Conservation (phyloP, 1,140 invertebrate species). For the Andrena cerasifolii region DNA sequence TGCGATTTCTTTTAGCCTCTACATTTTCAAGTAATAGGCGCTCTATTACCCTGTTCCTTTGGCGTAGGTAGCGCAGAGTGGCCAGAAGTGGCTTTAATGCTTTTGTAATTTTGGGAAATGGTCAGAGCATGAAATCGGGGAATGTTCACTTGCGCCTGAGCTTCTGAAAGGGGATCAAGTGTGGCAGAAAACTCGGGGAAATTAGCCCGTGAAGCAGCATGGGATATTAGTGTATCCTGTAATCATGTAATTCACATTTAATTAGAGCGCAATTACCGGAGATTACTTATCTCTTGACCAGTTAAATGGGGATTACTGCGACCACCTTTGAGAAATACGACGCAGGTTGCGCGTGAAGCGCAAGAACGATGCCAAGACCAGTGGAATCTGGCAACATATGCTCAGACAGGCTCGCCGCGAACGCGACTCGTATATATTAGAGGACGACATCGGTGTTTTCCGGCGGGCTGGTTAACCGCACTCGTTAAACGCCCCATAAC, state of each 20-base stretch:
- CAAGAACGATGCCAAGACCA: conserved; percentile 61
- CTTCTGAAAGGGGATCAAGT: too few species aligned
- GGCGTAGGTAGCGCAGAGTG: too few species aligned
- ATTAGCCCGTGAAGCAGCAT: too few species aligned
- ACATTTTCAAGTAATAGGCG: too few species aligned
- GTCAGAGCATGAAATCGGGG: too few species aligned
- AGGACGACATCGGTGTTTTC: conserved; percentile 80
- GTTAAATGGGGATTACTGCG: conserved; percentile 29
- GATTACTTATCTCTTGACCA: conserved; percentile 26
- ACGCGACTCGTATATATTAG: conserved; percentile 77
- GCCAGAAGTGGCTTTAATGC: too few species aligned
- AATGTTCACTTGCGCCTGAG: too few species aligned
- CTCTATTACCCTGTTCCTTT: too few species aligned
- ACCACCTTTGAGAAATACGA: conserved; percentile 31
- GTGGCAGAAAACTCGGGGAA: too few species aligned
- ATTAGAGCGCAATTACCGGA: conserved; percentile 32
- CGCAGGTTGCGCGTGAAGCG: background rate
- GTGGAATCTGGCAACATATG: conserved; percentile 80
- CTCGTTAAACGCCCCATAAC: conserved; percentile 82
- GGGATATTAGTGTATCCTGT: too few species aligned
- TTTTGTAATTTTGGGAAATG: too few species aligned
- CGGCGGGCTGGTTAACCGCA: conserved; percentile 80
- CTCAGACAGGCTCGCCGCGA: conserved; percentile 76
- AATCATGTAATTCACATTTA: conserved; percentile 1
- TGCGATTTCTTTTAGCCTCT: too few species aligned